These are phyloP conservation scores for Aporrectodea caliginosa DNA, from an alignment of 1,140 invertebrate genomes.

Conservation along the genomic window DNA sequence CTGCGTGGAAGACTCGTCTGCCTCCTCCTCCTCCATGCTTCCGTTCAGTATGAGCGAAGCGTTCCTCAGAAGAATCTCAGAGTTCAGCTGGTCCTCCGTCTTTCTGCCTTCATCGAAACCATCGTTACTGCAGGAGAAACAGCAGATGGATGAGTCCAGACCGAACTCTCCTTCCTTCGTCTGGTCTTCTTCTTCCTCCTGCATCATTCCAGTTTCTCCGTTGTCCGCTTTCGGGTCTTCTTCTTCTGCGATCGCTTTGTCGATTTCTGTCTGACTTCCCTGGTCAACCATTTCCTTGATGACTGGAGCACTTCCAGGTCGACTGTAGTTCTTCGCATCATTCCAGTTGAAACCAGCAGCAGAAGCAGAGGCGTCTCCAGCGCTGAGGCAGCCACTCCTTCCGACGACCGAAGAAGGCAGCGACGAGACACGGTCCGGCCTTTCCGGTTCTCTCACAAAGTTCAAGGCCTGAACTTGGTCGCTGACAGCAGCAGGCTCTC, in stretches of 20 bases:
- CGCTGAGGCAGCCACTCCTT: too few relatives aligned
- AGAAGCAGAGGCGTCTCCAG: too few relatives aligned
- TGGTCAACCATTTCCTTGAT: neutral
- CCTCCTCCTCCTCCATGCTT: neutral
- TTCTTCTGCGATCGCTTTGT: too few relatives aligned
- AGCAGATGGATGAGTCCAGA: neutral
- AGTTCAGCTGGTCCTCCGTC: neutral
- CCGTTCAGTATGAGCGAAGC: neutral
- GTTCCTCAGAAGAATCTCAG: neutral
- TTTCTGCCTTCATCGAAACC: neutral
- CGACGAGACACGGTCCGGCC: too few relatives aligned
- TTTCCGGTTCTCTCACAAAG: too few relatives aligned
- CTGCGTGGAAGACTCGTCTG: neutral
- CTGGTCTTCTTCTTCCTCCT: too few relatives aligned
- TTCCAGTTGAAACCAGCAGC: too few relatives aligned
- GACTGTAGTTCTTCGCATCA: too few relatives aligned
- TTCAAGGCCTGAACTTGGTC: too few relatives aligned
- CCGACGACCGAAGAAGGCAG: too few relatives aligned
- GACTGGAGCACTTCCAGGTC: neutral
- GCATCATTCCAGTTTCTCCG: neutral
- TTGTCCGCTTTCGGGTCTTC: too few relatives aligned
- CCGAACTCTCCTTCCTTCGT: neutral
- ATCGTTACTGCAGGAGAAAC: neutral
- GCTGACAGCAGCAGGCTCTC: too few relatives aligned
- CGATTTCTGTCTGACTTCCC: neutral